Percentiles rank a stretch among this genome's conserved stretches.
Conservation (phyloP, 2,113 vertebrate species). For the Entomyzon cyanotis region DNA sequence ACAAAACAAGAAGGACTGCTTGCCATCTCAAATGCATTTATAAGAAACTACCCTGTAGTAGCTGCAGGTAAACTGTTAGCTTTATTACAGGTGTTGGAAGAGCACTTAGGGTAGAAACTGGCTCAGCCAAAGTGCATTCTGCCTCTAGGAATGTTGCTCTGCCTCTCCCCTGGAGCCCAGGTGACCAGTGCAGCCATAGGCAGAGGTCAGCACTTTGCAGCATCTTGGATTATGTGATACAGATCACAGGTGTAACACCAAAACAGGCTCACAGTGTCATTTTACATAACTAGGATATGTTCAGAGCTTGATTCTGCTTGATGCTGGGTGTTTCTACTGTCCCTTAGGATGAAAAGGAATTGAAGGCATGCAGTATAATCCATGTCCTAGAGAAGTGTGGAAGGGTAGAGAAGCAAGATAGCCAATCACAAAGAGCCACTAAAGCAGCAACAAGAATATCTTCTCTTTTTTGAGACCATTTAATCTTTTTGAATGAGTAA, state of each 20-base stretch:
- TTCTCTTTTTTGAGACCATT: constrained; percentile 35
- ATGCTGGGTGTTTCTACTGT: background rate
- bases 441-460: constrained; percentile 15
- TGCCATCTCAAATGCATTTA: background rate
- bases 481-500: constrained; percentile 64
- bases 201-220: background rate
- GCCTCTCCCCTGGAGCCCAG: background rate
- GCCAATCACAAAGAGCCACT: background rate
- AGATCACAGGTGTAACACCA: background rate
- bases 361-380: background rate
- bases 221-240: background rate
- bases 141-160: background rate
- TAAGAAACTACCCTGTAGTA: background rate
- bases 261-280: background rate
- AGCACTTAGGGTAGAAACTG: rapidly evolving
- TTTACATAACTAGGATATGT: background rate
- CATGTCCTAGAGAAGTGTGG: background rate
- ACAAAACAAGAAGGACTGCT: background rate
- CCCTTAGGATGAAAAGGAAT: background rate
- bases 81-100: background rate
- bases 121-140: background rate
- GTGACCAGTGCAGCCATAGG: background rate
- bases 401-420: background rate
- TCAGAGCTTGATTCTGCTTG: background rate
- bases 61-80: background rate